Percentiles rank a stretch among this genome's conserved stretches.
phyloP scores from a whole-genome alignment of 2,113 vertebrate species.

The Tricholaema leucomelas region DNA sequence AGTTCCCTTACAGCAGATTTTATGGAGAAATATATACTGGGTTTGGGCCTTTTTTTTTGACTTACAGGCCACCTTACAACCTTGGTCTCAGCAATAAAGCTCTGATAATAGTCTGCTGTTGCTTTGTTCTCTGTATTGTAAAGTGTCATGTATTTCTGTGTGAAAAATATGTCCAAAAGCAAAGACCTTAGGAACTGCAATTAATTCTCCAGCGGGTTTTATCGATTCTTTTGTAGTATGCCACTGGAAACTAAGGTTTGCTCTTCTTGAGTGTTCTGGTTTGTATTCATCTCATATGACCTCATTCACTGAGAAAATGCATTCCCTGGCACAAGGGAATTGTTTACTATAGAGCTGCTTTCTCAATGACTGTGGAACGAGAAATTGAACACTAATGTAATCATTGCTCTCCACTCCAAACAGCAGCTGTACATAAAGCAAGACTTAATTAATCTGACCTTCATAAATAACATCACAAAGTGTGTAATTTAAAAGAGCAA shows the following conservation, averaged over 20 bases:
- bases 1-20: neutral
- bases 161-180: neutral
- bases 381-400: neutral
- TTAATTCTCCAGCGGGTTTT: neutral
- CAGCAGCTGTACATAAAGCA: neutral
- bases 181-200: neutral
- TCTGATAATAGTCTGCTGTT: neutral
- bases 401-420: neutral
- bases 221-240: neutral
- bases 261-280: neutral
- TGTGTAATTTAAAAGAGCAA: neutral
- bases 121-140: neutral
- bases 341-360: conserved; percentile 49
- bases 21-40: neutral
- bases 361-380: conserved; percentile 15
- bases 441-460: conserved; percentile 22
- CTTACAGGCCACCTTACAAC: neutral
- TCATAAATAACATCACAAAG: neutral
- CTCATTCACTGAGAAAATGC: neutral
- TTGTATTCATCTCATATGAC: neutral
- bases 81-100: neutral
- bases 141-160: neutral
- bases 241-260: neutral
- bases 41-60: neutral
- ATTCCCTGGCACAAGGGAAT: conserved; percentile 14